These are phyloP conservation scores for Epinephelus coioides DNA, from an alignment of 2,797 vertebrate genomes.

Conservation along the genomic window DNA sequence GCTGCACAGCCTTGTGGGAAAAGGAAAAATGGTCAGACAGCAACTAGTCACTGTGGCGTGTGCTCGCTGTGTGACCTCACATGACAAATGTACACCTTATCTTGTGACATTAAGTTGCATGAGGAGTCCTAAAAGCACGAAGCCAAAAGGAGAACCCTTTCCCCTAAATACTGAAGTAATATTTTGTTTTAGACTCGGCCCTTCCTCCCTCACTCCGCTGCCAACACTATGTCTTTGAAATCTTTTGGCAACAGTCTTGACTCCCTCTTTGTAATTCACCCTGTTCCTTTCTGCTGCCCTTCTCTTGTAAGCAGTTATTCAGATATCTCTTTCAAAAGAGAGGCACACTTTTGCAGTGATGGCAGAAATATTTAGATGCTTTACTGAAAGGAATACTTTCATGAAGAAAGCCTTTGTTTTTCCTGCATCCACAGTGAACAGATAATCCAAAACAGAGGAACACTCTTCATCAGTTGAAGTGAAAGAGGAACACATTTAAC, in stretches of 20 bases:
- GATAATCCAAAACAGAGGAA: too few species aligned
- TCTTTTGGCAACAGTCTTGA: slow-evolving; percentile 38
- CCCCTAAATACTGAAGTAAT: background rate
- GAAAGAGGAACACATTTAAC: too few species aligned
- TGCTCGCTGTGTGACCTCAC: slow-evolving; percentile 32
- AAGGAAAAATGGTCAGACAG: slow-evolving; percentile 50
- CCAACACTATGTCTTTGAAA: slow-evolving; percentile 24
- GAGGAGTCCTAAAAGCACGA: background rate
- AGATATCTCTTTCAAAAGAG: slow-evolving; percentile 3
- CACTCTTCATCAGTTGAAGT: too few species aligned
- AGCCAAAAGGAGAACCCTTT: background rate
- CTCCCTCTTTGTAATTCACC: slow-evolving; percentile 20
- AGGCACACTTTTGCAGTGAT: background rate
- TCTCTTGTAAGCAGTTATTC: slow-evolving; percentile 2
- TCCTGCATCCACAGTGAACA: too few species aligned
- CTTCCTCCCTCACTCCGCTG: background rate
- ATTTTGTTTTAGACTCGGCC: background rate
- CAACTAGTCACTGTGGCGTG: slow-evolving; percentile 27
- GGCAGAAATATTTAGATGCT: too few species aligned
- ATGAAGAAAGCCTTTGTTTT: too few species aligned
- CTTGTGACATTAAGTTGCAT: background rate
- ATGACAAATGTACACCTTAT: slow-evolving; percentile 24
- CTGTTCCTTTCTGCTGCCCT: slow-evolving; percentile 23
- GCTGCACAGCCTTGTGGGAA: slow-evolving; percentile 59
- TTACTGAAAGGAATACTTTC: too few species aligned